Evolutionary conservation across 2,888 invertebrate species (phyloP).

Genomic region (Hyposoter didymator): DNA sequence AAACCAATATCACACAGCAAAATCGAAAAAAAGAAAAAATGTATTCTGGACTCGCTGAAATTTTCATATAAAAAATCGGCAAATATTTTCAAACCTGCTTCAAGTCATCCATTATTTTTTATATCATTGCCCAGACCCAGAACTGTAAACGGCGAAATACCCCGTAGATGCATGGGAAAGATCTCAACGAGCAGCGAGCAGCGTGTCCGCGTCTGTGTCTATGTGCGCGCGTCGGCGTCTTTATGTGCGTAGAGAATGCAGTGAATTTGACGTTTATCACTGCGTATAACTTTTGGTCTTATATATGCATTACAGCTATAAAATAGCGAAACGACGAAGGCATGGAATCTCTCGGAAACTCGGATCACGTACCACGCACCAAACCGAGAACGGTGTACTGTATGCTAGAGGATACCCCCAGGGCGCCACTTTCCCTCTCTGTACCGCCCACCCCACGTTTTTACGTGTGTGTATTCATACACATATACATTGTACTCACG

Average conservation of each 20-base stretch:
- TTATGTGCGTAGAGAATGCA: conserved; percentile 36
- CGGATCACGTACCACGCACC: conserved; percentile 69
- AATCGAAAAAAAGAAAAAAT: too few relatives aligned
- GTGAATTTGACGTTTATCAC: conserved; percentile 57
- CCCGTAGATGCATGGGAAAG: neutral
- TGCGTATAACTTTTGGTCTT: conserved; percentile 30
- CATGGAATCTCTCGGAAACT: conserved; percentile 67
- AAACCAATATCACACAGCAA: too few relatives aligned
- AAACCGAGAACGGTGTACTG: conserved; percentile 42
- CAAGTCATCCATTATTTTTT: too few relatives aligned
- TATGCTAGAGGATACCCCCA: conserved; percentile 6
- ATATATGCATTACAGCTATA: conserved; percentile 52
- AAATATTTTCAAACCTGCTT: too few relatives aligned
- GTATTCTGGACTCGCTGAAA: too few relatives aligned
- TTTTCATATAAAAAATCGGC: too few relatives aligned
- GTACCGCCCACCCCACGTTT: conserved; percentile 1
- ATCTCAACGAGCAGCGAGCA: neutral
- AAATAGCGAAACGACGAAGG: conserved; percentile 47
- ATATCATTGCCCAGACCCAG: too few relatives aligned
- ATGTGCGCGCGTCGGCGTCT: neutral
- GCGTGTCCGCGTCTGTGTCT: neutral
- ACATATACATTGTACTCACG: conserved; percentile 16
- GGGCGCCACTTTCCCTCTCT: conserved; percentile 49
- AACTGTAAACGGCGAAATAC: neutral
- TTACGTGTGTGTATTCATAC: conserved; percentile 5